Conservation (phyloP, 2,888 invertebrate genomes). For the Dichetophora obliterata region DNA sequence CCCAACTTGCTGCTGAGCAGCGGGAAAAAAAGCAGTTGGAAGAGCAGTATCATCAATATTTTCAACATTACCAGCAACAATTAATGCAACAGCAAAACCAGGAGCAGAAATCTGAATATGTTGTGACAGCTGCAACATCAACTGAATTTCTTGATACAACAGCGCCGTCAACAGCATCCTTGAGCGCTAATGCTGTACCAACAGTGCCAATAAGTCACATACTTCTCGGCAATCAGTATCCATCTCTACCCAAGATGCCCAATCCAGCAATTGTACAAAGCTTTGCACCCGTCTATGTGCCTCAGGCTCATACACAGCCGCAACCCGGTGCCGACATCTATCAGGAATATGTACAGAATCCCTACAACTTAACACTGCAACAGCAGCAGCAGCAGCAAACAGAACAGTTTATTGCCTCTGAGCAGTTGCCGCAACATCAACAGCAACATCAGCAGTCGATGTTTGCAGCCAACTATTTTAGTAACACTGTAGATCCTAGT, state of each 20-base stretch:
- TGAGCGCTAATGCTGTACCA: slow-evolving; percentile 42
- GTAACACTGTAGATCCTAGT: slow-evolving; percentile 71
- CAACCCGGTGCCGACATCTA: slow-evolving; percentile 63
- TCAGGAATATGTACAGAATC: slow-evolving; percentile 68
- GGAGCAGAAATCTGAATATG: slow-evolving; percentile 35
- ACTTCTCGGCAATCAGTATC: slow-evolving; percentile 63
- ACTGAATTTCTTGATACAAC: slow-evolving; percentile 14
- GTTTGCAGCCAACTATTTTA: slow-evolving; percentile 74
- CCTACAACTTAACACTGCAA: slow-evolving; percentile 69
- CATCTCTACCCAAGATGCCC: slow-evolving; percentile 63
- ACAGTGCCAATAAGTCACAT: slow-evolving; percentile 65
- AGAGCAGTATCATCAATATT: slow-evolving; percentile 49
- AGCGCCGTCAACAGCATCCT: slow-evolving; percentile 37
- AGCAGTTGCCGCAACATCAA: slow-evolving; percentile 29
- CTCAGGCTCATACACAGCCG: slow-evolving; percentile 48
- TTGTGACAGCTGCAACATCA: slow-evolving; percentile 31
- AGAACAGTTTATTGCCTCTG: slow-evolving; percentile 18
- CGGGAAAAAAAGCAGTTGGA: slow-evolving; percentile 46
- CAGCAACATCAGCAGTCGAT: slow-evolving; percentile 32
- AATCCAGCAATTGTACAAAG: slow-evolving; percentile 66
- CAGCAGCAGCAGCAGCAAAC: slow-evolving; percentile 62
- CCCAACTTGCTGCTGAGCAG: slow-evolving; percentile 26
- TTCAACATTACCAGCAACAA: slow-evolving; percentile 49
- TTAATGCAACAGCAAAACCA: slow-evolving; percentile 43
- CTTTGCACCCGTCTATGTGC: slow-evolving; percentile 61